phyloP scores from a whole-genome alignment of 2,888 invertebrate species.

The Netelia melanura region DNA sequence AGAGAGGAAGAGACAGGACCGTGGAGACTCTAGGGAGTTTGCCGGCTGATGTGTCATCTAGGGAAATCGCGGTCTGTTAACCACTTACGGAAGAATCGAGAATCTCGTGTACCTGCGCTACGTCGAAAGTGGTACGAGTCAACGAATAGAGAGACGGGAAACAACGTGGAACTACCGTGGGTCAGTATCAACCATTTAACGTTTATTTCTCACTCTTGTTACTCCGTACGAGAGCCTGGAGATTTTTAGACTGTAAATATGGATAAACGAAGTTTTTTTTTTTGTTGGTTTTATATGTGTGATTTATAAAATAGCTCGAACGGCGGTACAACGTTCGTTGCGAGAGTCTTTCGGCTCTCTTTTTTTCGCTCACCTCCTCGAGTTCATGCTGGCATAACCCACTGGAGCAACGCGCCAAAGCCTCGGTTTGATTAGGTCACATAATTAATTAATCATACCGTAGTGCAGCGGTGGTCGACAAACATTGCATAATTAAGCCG shows the following conservation, averaged over 20 bases:
- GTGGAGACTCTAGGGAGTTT: constrained; percentile 16
- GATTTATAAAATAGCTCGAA: no score
- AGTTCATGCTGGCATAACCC: constrained; percentile 33
- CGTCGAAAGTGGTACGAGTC: constrained; percentile 47
- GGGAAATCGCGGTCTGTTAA: constrained; percentile 55
- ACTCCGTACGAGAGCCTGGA: background rate
- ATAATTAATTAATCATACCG: constrained; percentile 76
- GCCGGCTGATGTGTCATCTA: constrained; percentile 34
- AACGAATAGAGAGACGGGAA: constrained; percentile 26
- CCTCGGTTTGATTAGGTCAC: constrained; percentile 73
- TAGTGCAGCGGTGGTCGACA: constrained; percentile 72
- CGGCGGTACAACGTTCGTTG: constrained; percentile 11
- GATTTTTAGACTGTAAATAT: background rate
- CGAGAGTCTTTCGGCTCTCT: constrained; percentile 1
- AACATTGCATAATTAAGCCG: constrained; percentile 76
- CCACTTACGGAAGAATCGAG: constrained; percentile 27
- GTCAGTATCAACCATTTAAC: constrained; percentile 32
- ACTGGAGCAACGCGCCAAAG: constrained; percentile 63
- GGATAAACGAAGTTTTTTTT: background rate
- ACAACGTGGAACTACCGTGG: constrained; percentile 36
- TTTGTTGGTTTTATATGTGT: no score
- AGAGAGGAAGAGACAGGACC: background rate
- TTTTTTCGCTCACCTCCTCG: background rate
- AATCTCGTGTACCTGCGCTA: constrained; percentile 1
- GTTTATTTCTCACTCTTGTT: background rate